These are phyloP conservation scores for Poecilus cupreus DNA, from an alignment of 2,888 invertebrate species.

Conservation along the genomic window DNA sequence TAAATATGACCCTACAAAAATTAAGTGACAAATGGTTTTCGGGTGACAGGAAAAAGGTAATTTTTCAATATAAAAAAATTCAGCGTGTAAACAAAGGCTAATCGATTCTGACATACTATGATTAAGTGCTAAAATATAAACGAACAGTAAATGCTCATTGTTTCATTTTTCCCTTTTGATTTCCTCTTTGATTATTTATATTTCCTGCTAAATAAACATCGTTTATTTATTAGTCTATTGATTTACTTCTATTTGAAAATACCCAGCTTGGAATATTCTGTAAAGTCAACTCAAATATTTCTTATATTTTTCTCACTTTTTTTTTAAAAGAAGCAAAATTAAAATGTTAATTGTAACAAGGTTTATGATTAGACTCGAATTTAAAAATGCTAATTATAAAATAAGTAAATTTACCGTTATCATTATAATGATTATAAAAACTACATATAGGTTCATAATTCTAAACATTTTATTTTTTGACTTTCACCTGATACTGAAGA, in stretches of 20 bases:
- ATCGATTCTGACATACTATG: constrained; percentile 36
- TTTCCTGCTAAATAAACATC: constrained; percentile 32
- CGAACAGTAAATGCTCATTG: constrained; percentile 35
- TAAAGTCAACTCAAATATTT: too few relatives aligned
- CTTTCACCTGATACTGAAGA: too few relatives aligned
- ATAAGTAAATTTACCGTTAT: too few relatives aligned
- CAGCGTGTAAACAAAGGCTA: constrained; percentile 42
- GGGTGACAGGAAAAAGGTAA: constrained; percentile 43
- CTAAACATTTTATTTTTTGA: too few relatives aligned
- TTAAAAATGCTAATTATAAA: too few relatives aligned
- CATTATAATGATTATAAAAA: too few relatives aligned
- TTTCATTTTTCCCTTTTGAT: constrained; percentile 40
- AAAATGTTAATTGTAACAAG: too few relatives aligned
- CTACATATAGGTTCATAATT: too few relatives aligned
- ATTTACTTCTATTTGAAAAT: neutral
- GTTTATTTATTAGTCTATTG: constrained; percentile 16
- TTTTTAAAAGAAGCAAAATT: too few relatives aligned
- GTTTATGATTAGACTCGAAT: too few relatives aligned
- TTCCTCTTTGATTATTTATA: constrained; percentile 23
- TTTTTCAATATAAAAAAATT: constrained; percentile 48
- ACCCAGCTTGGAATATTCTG: too few relatives aligned
- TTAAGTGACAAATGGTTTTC: constrained; percentile 46
- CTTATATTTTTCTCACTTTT: too few relatives aligned
- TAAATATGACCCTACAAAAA: constrained; percentile 23
- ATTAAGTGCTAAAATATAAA: constrained; percentile 41